Base-by-base conservation (phyloP, 2,888 invertebrate species). In the Atethmia centrago region DNA sequence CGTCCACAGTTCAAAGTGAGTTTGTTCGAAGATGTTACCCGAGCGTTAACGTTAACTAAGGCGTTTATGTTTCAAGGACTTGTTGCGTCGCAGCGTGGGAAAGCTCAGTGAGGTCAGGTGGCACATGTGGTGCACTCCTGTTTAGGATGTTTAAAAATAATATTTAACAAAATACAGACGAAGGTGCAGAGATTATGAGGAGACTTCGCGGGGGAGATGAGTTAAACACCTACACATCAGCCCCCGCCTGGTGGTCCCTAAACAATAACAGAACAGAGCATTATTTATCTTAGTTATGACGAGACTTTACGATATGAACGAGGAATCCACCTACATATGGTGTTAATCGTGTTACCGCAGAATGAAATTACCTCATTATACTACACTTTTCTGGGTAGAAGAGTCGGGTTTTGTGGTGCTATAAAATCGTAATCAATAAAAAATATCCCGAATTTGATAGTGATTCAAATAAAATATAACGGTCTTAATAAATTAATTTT, bases 91-190 rank as follows among this genome's bases (percentile, higher is more conserved):
- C 92, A 90, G 92, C 95, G 96, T 96, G 96, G 96, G 96, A 96
- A 96, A 95, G 94, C 92, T 93, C 88, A 88, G 90, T 88, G 90
- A 93, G 94, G 95, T 96, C 96, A 96, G 96, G 96, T 96, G 96
- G 94, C 95, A 95, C 95, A 96, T 96, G 95, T 96, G 95, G 92
- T 91, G 91, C 93, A 92, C 93, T 94, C 91, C 92, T 93, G 94
- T 94, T 94, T 93, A 91, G 92, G 91, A 92, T 89, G 91, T 93
- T 94, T 95, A 94, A 94, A 95, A 95, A 95, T 95, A 95, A 95
- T 95, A 94, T 93, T 93, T 89, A 93, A 93, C 93, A 90, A 92
- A 93, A 93, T 92, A 93, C 92, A 92, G 92, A 92, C 91, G 90
- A 91, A 93, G 92, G 92, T 93, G 88, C 87, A 86, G 86, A 90